Conservation (phyloP, 2,888 invertebrate species). For the Acanthosepion pharaonis region DNA sequence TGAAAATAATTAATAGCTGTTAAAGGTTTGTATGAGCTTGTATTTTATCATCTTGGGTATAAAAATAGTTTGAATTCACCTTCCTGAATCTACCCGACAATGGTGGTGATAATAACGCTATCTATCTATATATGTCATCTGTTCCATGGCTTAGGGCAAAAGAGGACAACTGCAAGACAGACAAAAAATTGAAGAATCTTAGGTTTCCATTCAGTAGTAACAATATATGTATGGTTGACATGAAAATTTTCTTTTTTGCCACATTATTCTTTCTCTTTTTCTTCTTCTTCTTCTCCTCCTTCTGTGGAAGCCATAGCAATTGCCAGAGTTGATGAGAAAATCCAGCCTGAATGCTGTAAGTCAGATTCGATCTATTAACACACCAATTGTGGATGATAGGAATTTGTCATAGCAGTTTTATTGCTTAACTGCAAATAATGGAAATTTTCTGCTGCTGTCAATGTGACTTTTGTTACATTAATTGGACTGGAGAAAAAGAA, state of each 20-base stretch:
- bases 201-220: background rate
- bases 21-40: too few relatives aligned
- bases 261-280: background rate
- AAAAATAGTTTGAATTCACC: background rate
- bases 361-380: background rate
- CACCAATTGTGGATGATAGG: too few relatives aligned
- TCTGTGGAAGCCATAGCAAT: background rate
- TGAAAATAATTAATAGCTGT: too few relatives aligned
- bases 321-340: background rate
- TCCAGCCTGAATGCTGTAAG: background rate
- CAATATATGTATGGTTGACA: background rate
- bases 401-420: too few relatives aligned
- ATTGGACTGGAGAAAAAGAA: background rate
- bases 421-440: too few relatives aligned
- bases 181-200: background rate
- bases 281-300: background rate
- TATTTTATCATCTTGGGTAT: background rate
- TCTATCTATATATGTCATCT: background rate
- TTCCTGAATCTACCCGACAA: background rate
- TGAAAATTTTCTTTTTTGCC: background rate
- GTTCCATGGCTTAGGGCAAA: background rate
- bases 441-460: too few relatives aligned
- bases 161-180: background rate
- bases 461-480: too few relatives aligned
- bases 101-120: background rate